phyloP scores from a whole-genome alignment of 1,140 invertebrate genomes.

The Drosophila trapezifrons region DNA sequence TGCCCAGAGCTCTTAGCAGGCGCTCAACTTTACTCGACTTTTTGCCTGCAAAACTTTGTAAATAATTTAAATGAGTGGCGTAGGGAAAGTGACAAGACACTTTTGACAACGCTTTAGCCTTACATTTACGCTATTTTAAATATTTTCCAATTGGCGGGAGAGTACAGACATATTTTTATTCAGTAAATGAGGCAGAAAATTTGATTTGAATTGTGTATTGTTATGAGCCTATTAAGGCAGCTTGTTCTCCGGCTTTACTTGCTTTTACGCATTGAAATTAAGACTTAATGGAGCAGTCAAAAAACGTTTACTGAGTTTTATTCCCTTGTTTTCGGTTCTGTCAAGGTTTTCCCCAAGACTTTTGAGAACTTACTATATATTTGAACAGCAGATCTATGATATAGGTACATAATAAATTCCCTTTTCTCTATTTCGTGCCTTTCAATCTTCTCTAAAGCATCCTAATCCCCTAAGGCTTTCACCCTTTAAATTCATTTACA shows the following conservation, averaged over 20 bases:
- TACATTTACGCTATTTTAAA: constrained; percentile 23
- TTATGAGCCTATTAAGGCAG: not conserved
- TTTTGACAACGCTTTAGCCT: constrained; percentile 23
- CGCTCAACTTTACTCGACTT: constrained; percentile 28
- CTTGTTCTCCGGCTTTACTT: not conserved
- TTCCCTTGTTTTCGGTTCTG: not conserved
- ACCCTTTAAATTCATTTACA: not conserved
- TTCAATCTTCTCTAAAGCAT: not conserved
- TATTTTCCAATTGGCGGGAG: constrained; percentile 5
- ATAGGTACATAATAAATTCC: not conserved
- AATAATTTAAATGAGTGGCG: constrained; percentile 67
- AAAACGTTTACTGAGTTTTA: not conserved
- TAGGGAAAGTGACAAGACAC: constrained; percentile 29
- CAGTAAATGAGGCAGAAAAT: constrained; percentile 1
- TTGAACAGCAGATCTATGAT: not conserved
- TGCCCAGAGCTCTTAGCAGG: constrained; percentile 22
- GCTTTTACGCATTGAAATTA: not conserved
- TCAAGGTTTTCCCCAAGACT: not conserved
- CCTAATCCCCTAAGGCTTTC: not conserved
- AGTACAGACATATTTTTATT: not conserved
- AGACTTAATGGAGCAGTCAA: not conserved
- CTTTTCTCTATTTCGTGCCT: too few species aligned
- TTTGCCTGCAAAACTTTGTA: constrained; percentile 59
- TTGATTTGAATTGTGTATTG: not conserved
- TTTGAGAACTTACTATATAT: not conserved